Percentiles rank a stretch among this genome's conserved stretches.
Conservation (phyloP, 2,888 invertebrate species). For the Ectobius pallidus region DNA sequence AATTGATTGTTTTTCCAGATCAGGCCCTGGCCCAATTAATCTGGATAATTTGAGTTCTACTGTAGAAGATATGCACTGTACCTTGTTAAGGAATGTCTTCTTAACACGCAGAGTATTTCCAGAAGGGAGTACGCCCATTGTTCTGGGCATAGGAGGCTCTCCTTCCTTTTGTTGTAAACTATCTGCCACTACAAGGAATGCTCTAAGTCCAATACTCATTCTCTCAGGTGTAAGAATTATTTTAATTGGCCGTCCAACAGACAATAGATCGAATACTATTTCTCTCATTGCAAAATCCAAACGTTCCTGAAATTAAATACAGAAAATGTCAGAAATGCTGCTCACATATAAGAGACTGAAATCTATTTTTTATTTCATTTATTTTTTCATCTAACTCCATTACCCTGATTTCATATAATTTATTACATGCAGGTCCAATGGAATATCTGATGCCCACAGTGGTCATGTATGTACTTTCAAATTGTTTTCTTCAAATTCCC, state of each 20-base stretch:
- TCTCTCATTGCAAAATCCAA: conserved; percentile 99
- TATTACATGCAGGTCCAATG: no score
- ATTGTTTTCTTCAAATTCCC: no score
- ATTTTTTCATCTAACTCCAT: no score
- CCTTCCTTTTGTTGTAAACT: conserved; percentile 98
- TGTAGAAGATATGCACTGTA: no score
- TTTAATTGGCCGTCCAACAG: conserved; percentile 93
- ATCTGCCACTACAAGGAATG: conserved; percentile 97
- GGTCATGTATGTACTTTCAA: no score
- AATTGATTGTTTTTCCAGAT: no score
- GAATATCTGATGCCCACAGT: no score
- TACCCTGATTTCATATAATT: no score
- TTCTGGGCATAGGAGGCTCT: conserved; percentile 98
- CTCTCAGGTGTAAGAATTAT: conserved; percentile 92
- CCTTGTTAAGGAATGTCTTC: conserved; percentile 93
- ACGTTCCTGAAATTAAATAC: conserved; percentile 69
- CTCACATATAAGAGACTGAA: no score
- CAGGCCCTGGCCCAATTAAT: no score
- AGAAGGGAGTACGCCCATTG: conserved; percentile 92
- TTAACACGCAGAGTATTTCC: conserved; percentile 94
- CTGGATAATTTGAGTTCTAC: no score
- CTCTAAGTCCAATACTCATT: conserved; percentile 98
- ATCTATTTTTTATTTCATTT: no score
- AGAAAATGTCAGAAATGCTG: conserved; percentile 3
- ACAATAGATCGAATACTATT: conserved; percentile 96